Evolutionary conservation across 2,888 invertebrate genomes (phyloP).

Genomic region (Tachina lurida): DNA sequence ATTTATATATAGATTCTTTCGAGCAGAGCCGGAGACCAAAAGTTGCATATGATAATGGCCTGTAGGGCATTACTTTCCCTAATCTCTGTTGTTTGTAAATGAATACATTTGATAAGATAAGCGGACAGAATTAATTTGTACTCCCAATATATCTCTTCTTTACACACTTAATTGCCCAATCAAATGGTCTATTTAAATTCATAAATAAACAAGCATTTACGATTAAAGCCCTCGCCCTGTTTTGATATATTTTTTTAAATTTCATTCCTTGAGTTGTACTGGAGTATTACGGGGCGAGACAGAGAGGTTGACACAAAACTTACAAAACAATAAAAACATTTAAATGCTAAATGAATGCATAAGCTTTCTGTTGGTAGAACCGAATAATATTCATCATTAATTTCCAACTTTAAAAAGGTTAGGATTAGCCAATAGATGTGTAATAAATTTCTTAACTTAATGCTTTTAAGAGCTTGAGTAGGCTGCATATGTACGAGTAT

Average conservation of each 20-base stretch:
- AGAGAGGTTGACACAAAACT: conserved; percentile 33
- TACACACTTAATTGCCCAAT: conserved; percentile 49
- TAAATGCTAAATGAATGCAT: conserved; percentile 38
- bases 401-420: conserved; percentile 13
- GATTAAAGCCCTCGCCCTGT: conserved; percentile 11
- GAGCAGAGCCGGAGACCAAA: no score
- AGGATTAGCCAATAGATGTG: conserved; percentile 41
- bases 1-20: no score
- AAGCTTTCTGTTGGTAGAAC: conserved; percentile 5
- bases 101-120: no score
- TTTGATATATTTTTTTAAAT: conserved; percentile 60
- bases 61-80: no score
- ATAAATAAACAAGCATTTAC: conserved; percentile 7
- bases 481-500: conserved; percentile 47
- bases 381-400: neutral
- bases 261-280: neutral
- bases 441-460: conserved; percentile 32
- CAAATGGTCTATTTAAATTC: conserved; percentile 47
- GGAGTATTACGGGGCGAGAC: neutral
- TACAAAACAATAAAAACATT: conserved; percentile 43
- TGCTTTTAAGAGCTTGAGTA: conserved; percentile 9
- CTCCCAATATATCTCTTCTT: neutral
- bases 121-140: no score
- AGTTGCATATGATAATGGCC: no score
- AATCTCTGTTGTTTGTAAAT: no score